Evolutionary conservation across 23 tunicate species (phyloP).

Genomic region (Clavelina lepadiformis): DNA sequence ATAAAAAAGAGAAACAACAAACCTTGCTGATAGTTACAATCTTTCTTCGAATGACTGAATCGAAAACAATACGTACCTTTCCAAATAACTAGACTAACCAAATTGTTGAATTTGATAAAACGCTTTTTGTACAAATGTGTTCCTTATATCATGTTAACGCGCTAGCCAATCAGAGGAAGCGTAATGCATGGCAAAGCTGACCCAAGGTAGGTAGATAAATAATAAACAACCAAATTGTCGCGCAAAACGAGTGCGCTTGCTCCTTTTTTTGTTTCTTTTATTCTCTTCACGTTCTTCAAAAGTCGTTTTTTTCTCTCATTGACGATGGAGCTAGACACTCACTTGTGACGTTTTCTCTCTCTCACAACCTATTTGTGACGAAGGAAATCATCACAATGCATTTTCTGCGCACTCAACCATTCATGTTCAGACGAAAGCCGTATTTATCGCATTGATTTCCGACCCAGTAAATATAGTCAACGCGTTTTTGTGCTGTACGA

Average conservation of each 20-base stretch:
- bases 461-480: no score
- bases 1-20: no score
- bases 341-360: slow-evolving; percentile 13
- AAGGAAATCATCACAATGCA: no score
- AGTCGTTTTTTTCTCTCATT: slow-evolving; percentile 24
- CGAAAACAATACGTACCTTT: no score
- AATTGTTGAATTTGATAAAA: slow-evolving; percentile 67
- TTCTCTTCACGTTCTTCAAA: slow-evolving; percentile 19
- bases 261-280: slow-evolving; percentile 34
- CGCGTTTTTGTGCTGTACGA: no score
- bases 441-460: no score
- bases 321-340: slow-evolving; percentile 30
- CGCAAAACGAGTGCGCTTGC: slow-evolving; percentile 31
- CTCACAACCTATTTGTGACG: not conserved
- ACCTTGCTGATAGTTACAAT: no score
- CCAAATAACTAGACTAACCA: no score
- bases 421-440: no score
- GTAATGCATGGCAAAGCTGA: slow-evolving; percentile 60
- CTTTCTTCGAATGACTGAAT: no score
- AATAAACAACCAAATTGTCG: slow-evolving; percentile 59
- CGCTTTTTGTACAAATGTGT: slow-evolving; percentile 81
- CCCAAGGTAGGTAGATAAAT: slow-evolving; percentile 45
- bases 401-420: no score
- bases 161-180: slow-evolving; percentile 68
- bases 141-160: slow-evolving; percentile 52